Conservation (phyloP, 1,140 invertebrate genomes). For the Drosophila parabipectinata region DNA sequence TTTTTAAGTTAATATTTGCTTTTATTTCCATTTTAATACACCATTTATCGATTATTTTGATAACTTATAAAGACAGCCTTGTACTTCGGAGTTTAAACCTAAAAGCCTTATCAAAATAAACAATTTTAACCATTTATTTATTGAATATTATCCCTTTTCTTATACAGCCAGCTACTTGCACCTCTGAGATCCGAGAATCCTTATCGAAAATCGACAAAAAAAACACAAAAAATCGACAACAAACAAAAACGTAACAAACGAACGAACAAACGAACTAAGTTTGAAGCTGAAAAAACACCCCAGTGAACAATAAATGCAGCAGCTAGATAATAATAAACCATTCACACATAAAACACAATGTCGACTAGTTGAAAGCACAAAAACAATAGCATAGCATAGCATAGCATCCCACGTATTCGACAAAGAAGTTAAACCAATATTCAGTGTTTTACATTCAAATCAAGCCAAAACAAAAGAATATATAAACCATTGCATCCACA, state of each 20-base stretch:
- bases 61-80: too few relatives aligned
- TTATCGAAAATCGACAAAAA: constrained; percentile 28
- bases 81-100: too few relatives aligned
- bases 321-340: constrained; percentile 12
- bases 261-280: constrained; percentile 13
- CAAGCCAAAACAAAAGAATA: too few relatives aligned
- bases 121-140: neutral
- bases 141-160: neutral
- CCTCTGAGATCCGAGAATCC: constrained; percentile 52
- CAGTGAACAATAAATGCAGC: constrained; percentile 40
- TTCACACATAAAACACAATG: constrained; percentile 2
- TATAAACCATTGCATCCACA: neutral
- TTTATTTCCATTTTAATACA: neutral
- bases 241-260: constrained; percentile 3
- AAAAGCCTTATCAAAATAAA: too few relatives aligned
- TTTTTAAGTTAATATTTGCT: neutral
- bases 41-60: too few relatives aligned
- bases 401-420: neutral
- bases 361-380: neutral
- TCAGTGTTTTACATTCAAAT: too few relatives aligned
- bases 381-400: neutral
- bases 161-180: constrained; percentile 55
- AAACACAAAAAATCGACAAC: neutral
- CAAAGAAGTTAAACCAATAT: too few relatives aligned
- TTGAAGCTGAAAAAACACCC: constrained; percentile 32